Percentiles rank a stretch among this genome's conserved stretches.
Evolutionary conservation across 2,888 invertebrate genomes (phyloP).

Genomic region (Spatulosminthurus flaviceps): DNA sequence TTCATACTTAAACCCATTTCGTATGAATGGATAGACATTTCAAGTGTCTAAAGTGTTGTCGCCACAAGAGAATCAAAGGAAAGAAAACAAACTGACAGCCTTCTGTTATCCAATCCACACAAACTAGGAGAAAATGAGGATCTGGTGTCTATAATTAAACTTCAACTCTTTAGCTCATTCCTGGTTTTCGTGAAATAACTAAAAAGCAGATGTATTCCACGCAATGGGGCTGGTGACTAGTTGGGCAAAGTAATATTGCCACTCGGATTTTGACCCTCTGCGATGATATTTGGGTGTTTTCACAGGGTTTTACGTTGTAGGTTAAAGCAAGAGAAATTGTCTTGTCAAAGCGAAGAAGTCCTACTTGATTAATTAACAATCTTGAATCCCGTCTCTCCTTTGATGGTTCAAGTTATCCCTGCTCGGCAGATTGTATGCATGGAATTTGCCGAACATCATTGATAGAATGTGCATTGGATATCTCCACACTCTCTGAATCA

Average conservation of each 20-base stretch:
- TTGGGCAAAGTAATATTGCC: not conserved
- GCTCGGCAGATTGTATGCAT: not conserved
- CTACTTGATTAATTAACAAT: conserved; percentile 35
- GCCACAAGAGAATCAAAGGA: conserved; percentile 16
- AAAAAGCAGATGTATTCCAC: not conserved
- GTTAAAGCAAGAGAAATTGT: conserved; percentile 24
- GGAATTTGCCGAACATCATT: not conserved
- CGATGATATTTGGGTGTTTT: conserved; percentile 1
- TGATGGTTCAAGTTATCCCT: conserved; percentile 7
- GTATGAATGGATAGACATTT: conserved; percentile 28
- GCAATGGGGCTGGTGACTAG: not conserved
- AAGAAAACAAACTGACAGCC: conserved; percentile 24
- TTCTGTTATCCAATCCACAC: not conserved
- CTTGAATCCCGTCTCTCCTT: not conserved
- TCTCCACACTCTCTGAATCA: too few relatives aligned
- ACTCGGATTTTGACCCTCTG: conserved; percentile 1
- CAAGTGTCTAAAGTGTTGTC: conserved; percentile 24
- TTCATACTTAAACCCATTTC: conserved; percentile 19
- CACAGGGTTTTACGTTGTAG: not conserved
- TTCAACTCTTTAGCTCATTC: not conserved
- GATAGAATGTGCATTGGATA: not conserved
- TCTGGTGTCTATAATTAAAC: conserved; percentile 9
- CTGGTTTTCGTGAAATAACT: not conserved
- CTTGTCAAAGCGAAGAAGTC: conserved; percentile 30
- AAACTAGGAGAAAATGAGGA: not conserved